Base-by-base conservation (phyloP, 2,113 vertebrate genomes). In the Polypterus bichir region DNA sequence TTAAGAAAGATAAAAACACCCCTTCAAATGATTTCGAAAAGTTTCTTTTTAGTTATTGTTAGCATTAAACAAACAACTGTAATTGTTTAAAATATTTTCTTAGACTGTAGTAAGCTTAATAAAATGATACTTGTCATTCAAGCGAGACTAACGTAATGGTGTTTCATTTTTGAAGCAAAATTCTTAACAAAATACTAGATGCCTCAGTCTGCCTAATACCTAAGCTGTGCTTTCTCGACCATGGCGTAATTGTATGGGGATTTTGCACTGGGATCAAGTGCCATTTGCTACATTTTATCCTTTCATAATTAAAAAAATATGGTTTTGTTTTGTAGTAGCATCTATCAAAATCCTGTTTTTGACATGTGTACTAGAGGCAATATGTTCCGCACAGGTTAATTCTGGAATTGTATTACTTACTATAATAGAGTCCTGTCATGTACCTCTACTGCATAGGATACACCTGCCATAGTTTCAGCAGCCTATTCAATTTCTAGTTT, bases 321-420 rank as follows among this genome's bases (percentile, higher is more conserved):
- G 73, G 57, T 77, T 82, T 80, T 77, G 67, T 73, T 60, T 75
- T 75, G 68, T 5, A 57, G 69, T 68, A 73, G 65, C 76, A 85
- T 86, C 67, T 10, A 85, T 83, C 82, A 80, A 82, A 79, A 78
- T 73, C 74, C 66, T 47, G 67, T 77, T 76, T 69, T 70, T 84
- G 83, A 81, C 74, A 73, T 67, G 70, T 74, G 75, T 72, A 72
- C 71, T 74, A 79, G 71, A 81, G 67, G 75, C 78, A 81, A 75
- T 83, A 76, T 74, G 81, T 83, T 85, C 82, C 76, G 56, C 77
- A 75, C 47, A 81, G 72, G 75, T 80, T 83, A 77, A 76, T 85
- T 79, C 77, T 79, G 72, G 74, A 80, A 79, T 75, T 83, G 71
- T 75, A 73, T 86, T 81, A 78, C 76, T 84, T 80, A 71, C 68